These are phyloP conservation scores for Oceanites oceanicus DNA, from an alignment of 2,113 vertebrate species.

Conservation along the genomic window DNA sequence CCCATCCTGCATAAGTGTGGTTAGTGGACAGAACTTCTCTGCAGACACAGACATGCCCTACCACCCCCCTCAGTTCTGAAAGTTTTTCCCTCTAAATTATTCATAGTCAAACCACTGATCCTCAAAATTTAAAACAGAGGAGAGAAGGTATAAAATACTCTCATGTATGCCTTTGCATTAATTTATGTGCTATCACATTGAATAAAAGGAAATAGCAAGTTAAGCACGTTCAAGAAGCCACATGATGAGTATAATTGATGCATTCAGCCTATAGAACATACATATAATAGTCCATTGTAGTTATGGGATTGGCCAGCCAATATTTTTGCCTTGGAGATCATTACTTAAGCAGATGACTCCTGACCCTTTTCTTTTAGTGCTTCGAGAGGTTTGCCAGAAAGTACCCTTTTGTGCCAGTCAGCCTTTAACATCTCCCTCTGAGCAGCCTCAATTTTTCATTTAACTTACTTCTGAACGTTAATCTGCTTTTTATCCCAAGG, in stretches of 20 bases:
- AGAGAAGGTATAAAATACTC: conserved; percentile 17
- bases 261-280: conserved; percentile 55
- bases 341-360: conserved; percentile 69
- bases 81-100: conserved; percentile 47
- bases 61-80: not conserved
- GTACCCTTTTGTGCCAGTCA: conserved; percentile 51
- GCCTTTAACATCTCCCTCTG: conserved; percentile 43
- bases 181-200: conserved; percentile 33
- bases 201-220: conserved; percentile 47
- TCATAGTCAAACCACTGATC: conserved; percentile 16
- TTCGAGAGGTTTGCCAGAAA: conserved; percentile 71
- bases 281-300: conserved; percentile 56
- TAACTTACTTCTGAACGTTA: conserved; percentile 60
- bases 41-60: not conserved
- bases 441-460: conserved; percentile 53
- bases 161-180: conserved; percentile 32
- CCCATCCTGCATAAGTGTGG: conserved; percentile 11
- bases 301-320: conserved; percentile 1
- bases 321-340: conserved; percentile 61
- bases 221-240: conserved; percentile 33
- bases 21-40: conserved; percentile 24
- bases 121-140: conserved; percentile 36
- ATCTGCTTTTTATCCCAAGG: conserved; percentile 61
- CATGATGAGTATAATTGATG: conserved; percentile 48
- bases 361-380: conserved; percentile 63